Conservation (phyloP, 2,113 vertebrate species). For the Archilochus colubris region DNA sequence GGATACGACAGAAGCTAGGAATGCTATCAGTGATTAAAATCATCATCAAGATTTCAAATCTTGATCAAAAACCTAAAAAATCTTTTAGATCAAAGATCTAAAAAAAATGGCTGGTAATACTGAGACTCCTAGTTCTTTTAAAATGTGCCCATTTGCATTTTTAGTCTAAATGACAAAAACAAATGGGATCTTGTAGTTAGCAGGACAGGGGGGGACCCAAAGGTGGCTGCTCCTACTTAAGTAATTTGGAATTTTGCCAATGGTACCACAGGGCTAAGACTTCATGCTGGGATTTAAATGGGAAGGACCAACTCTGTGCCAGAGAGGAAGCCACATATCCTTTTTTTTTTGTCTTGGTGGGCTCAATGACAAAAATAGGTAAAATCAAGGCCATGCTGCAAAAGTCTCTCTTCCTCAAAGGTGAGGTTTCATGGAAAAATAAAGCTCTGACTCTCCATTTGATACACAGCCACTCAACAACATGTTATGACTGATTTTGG, state of each 20-base stretch:
- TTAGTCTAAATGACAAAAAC: constrained; percentile 1
- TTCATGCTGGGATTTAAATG: constrained; percentile 1
- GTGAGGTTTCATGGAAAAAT: neutral
- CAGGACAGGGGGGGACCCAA: neutral
- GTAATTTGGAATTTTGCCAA: constrained; percentile 1
- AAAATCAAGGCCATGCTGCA: neutral
- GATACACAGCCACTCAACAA: neutral
- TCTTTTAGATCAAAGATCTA: neutral
- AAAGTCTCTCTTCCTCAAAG: neutral
- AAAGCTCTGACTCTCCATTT: neutral
- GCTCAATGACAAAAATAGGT: neutral
- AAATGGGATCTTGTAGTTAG: neutral
- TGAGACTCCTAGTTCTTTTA: neutral
- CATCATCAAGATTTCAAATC: neutral
- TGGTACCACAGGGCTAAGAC: constrained; percentile 5
- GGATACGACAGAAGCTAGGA: neutral
- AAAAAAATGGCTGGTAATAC: neutral
- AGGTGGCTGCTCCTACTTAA: constrained; percentile 27
- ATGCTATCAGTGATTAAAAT: neutral
- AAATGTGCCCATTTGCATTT: neutral
- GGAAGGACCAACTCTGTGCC: neutral
- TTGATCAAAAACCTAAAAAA: too few species aligned
- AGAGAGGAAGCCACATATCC: neutral
- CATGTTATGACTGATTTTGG: neutral
- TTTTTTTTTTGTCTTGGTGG: neutral